Evolutionary conservation across 2,888 invertebrate species (phyloP).

Genomic region (Anticlea derivata): DNA sequence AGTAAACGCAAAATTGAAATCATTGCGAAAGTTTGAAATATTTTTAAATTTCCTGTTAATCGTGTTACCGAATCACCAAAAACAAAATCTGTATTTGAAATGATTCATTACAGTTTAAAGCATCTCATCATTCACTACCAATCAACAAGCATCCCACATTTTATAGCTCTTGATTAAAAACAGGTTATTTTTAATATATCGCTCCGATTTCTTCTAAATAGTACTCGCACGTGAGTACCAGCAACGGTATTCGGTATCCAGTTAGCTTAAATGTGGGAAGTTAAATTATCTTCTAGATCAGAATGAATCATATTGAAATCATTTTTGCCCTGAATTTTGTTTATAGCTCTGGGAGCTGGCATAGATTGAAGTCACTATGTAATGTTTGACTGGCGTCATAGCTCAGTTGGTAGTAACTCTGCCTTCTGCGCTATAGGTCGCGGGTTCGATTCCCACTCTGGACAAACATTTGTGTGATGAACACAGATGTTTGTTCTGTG

Average conservation of each 20-base stretch:
- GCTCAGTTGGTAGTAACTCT: too few species aligned
- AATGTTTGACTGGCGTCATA: too few species aligned
- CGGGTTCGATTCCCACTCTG: too few species aligned
- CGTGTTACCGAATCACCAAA: too few species aligned
- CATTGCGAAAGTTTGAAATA: too few species aligned
- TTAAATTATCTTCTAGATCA: constrained; percentile 2
- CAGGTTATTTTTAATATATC: constrained; percentile 4
- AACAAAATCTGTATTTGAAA: too few species aligned
- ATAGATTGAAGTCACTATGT: constrained; percentile 2
- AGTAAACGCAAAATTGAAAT: too few species aligned
- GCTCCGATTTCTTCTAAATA: constrained; percentile 12
- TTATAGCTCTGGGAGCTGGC: constrained; percentile 6
- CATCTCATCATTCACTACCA: neutral
- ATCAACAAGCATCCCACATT: constrained; percentile 4
- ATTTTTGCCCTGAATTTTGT: constrained; percentile 9
- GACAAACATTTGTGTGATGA: too few species aligned
- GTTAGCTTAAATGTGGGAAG: constrained; percentile 23
- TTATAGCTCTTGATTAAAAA: neutral
- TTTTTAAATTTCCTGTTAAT: too few species aligned
- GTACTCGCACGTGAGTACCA: neutral
- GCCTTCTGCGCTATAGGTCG: too few species aligned
- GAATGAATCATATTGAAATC: too few species aligned
- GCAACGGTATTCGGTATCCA: constrained; percentile 17
- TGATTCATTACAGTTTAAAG: neutral
- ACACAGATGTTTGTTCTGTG: too few species aligned